Conservation (phyloP, 2,888 invertebrate genomes). For the Lacanobia oleracea region DNA sequence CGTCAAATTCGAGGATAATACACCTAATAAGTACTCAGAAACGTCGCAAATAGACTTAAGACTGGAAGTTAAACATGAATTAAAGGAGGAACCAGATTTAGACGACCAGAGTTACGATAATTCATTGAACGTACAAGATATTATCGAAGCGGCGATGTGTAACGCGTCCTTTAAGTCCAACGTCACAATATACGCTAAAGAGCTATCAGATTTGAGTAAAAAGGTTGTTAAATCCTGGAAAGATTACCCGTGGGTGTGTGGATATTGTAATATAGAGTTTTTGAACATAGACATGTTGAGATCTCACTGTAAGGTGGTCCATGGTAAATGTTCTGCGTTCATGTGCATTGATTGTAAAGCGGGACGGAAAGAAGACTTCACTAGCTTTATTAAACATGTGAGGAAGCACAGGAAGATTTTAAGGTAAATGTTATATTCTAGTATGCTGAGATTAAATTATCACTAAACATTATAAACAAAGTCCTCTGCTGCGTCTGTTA, state of each 20-base stretch:
- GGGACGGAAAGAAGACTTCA: constrained; percentile 91
- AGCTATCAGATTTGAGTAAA: constrained; percentile 75
- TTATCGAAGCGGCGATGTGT: constrained; percentile 80
- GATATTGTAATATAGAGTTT: constrained; percentile 83
- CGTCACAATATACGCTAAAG: constrained; percentile 81
- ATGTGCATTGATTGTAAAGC: constrained; percentile 92
- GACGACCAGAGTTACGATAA: constrained; percentile 62
- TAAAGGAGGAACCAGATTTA: constrained; percentile 77
- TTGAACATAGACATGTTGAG: constrained; percentile 84
- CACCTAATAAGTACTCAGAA: constrained; percentile 19
- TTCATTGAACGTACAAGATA: constrained; percentile 79
- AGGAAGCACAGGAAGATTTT: constrained; percentile 91
- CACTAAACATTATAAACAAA: no score
- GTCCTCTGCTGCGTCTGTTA: no score
- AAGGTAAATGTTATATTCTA: constrained; percentile 77
- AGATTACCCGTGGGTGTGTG: constrained; percentile 86
- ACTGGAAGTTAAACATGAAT: constrained; percentile 78
- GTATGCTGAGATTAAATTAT: no score
- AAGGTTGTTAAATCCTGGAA: constrained; percentile 78
- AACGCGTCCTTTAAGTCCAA: constrained; percentile 70
- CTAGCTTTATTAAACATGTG: constrained; percentile 92
- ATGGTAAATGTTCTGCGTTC: constrained; percentile 92
- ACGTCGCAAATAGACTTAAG: constrained; percentile 21
- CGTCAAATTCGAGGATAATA: constrained; percentile 67
- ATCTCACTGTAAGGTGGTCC: constrained; percentile 91